These are phyloP conservation scores for Bacillus rossius DNA, from an alignment of 1,140 invertebrate species.

Conservation along the genomic window DNA sequence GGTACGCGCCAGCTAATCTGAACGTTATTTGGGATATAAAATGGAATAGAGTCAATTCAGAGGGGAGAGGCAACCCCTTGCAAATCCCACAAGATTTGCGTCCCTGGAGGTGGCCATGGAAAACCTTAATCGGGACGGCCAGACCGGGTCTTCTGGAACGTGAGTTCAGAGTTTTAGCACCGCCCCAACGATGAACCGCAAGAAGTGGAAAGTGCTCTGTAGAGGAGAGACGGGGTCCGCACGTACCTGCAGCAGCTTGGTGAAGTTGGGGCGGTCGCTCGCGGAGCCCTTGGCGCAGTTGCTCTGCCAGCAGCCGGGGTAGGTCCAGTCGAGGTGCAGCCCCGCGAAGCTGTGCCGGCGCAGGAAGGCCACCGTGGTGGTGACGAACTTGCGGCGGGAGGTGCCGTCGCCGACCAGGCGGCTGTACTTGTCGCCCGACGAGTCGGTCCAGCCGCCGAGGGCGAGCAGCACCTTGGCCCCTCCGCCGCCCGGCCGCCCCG, in stretches of 20 bases:
- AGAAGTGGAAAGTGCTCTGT: too few relatives aligned
- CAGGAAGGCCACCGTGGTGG: conserved; percentile 60
- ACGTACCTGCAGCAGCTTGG: conserved; percentile 60
- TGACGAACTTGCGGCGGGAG: conserved; percentile 60
- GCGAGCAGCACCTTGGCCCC: conserved; percentile 59
- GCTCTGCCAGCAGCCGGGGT: conserved; percentile 87
- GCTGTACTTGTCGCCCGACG: conserved; percentile 77
- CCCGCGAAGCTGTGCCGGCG: conserved; percentile 71
- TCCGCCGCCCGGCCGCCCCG: conserved; percentile 47
- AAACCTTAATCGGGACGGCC: too few relatives aligned
- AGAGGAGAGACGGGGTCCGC: too few relatives aligned
- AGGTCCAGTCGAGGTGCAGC: conserved; percentile 86
- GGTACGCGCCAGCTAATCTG: too few relatives aligned
- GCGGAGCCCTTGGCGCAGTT: conserved; percentile 74
- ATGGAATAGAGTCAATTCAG: too few relatives aligned
- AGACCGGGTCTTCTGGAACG: too few relatives aligned
- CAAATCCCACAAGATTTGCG: too few relatives aligned
- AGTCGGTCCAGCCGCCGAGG: conserved; percentile 89
- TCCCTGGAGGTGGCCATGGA: too few relatives aligned
- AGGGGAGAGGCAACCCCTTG: too few relatives aligned
- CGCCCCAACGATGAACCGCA: too few relatives aligned
- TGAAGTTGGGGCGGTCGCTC: conserved; percentile 71
- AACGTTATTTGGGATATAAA: too few relatives aligned
- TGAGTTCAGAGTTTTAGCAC: too few relatives aligned
- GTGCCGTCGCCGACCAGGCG: conserved; percentile 58